phyloP scores from a whole-genome alignment of 2,888 invertebrate species.

The Sinohyriopsis cumingii region DNA sequence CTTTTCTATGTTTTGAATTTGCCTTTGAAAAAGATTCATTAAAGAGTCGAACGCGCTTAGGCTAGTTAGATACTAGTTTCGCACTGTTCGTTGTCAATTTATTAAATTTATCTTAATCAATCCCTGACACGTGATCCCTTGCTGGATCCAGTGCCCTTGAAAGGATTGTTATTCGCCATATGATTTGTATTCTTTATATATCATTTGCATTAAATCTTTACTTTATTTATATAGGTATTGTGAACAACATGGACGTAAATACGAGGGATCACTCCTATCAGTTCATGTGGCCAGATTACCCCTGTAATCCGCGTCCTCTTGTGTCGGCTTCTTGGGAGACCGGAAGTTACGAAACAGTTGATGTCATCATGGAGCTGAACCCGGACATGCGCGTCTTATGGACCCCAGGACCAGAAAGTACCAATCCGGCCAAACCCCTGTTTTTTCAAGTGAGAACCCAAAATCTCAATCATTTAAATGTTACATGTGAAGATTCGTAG shows the following conservation, averaged over 20 bases:
- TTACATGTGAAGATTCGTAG: not conserved
- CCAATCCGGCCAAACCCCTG: constrained; percentile 49
- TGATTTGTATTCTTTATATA: too few species aligned
- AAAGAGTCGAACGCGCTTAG: too few species aligned
- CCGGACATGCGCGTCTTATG: constrained; percentile 56
- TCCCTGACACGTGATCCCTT: too few species aligned
- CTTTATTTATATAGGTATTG: constrained; percentile 38
- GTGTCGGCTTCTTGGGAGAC: constrained; percentile 64
- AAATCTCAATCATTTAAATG: not conserved
- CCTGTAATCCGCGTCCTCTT: constrained; percentile 53
- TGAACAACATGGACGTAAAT: constrained; percentile 54
- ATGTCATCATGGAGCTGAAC: constrained; percentile 56
- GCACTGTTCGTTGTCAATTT: too few species aligned
- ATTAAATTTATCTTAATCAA: too few species aligned
- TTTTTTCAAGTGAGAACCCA: constrained; percentile 57
- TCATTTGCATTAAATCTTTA: not conserved
- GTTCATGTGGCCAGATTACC: constrained; percentile 44
- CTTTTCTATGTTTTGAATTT: too few species aligned
- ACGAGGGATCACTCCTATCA: constrained; percentile 56
- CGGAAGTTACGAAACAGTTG: constrained; percentile 53
- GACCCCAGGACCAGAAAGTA: constrained; percentile 37
- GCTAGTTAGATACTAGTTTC: too few species aligned
- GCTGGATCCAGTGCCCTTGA: too few species aligned
- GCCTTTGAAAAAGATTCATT: too few species aligned
- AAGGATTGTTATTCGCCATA: too few species aligned